A percentile compares a stretch with the other conserved stretches of the same genome.
phyloP scores from a whole-genome alignment of 2,888 invertebrate genomes.

The Euzetes globulus region DNA sequence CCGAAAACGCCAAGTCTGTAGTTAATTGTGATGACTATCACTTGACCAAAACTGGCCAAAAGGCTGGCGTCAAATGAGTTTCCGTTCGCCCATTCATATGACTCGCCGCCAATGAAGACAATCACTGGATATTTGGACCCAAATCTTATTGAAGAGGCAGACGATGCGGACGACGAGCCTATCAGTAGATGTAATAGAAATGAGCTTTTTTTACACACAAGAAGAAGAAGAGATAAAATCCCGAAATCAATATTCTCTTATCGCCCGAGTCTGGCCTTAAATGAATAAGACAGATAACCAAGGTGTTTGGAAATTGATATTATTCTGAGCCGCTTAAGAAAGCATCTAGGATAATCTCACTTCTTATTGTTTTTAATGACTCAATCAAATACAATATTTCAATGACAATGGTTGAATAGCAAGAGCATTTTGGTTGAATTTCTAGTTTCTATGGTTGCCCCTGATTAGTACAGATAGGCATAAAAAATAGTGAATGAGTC shows the following conservation, averaged over 20 bases:
- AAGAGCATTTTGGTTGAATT: no score
- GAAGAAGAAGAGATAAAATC: background rate
- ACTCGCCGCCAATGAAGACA: constrained; percentile 89
- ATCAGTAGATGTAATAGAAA: background rate
- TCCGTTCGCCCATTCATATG: constrained; percentile 93
- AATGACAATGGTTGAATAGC: no score
- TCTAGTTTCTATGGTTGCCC: no score
- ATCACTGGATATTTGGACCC: constrained; percentile 58
- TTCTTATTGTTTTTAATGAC: no score
- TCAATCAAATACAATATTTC: no score
- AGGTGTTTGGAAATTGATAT: no score
- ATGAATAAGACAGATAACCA: background rate
- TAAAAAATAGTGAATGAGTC: background rate
- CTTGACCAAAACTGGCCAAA: constrained; percentile 71
- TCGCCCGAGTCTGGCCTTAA: background rate
- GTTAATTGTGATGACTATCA: constrained; percentile 83
- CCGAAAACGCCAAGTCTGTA: constrained; percentile 82
- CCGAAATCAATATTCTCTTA: constrained; percentile 12
- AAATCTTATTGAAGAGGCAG: constrained; percentile 16
- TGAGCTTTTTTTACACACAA: background rate
- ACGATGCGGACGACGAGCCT: background rate
- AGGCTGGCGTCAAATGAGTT: constrained; percentile 95
- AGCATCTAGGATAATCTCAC: background rate
- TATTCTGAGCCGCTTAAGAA: no score
- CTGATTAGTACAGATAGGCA: background rate